Conservation (phyloP, 2,113 vertebrate species). For the Anarhynchus alexandrinus region DNA sequence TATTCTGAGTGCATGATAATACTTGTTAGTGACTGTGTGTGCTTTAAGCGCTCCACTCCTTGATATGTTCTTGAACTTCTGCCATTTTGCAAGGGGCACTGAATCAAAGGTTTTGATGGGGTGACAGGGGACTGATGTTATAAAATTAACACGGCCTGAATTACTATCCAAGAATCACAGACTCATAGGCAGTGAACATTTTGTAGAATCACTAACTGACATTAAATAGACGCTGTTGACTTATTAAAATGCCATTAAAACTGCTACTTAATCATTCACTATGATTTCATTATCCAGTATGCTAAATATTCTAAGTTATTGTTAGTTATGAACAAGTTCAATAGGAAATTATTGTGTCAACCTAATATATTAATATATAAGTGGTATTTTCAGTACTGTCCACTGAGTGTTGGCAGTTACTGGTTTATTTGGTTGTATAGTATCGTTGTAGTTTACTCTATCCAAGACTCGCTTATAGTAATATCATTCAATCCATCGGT, state of each 20-base stretch:
- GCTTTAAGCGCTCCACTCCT: background rate
- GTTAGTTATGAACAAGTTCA: background rate
- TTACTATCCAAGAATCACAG: background rate
- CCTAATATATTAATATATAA: background rate
- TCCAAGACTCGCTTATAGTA: background rate
- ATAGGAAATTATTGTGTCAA: background rate
- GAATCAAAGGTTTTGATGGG: background rate
- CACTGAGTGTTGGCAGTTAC: background rate
- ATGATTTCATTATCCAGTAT: background rate
- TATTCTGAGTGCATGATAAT: constrained; percentile 23
- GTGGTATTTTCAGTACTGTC: background rate
- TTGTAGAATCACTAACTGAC: background rate
- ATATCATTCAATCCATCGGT: background rate
- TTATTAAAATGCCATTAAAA: background rate
- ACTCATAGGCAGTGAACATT: background rate
- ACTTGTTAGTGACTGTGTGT: background rate
- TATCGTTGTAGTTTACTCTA: background rate
- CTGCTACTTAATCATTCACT: background rate
- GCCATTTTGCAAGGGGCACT: constrained; percentile 1
- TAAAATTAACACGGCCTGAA: background rate
- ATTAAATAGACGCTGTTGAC: background rate
- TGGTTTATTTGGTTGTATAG: background rate
- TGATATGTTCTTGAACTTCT: constrained; percentile 47
- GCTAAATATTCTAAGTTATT: background rate
- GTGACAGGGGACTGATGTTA: background rate